phyloP scores from a whole-genome alignment of 2,113 vertebrate genomes.

The Crocuta crocuta region DNA sequence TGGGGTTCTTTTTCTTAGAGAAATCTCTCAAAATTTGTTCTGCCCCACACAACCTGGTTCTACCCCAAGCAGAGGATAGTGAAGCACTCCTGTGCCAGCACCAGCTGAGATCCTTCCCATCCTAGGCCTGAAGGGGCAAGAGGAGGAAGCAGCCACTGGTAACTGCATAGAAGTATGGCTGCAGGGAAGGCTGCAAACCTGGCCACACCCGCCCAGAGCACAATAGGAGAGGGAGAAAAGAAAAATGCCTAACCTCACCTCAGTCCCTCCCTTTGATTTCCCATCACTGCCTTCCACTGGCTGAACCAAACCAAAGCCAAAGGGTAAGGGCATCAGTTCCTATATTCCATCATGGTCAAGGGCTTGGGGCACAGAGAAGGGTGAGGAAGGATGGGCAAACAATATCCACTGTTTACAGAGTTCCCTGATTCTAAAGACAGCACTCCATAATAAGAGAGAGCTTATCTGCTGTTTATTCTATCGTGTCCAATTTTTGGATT shows the following conservation, averaged over 20 bases:
- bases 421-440: not conserved
- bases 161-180: not conserved
- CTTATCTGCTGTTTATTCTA: not conserved
- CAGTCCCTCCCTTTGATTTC: not conserved
- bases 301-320: not conserved
- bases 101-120: not conserved
- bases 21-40: not conserved
- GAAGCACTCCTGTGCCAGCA: not conserved
- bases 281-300: not conserved
- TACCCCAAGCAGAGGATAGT: not conserved
- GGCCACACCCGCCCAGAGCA: not conserved
- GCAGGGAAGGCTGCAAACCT: not conserved
- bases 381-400: not conserved
- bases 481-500: accelerated
- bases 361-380: not conserved
- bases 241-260: not conserved
- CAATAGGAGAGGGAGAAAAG: not conserved
- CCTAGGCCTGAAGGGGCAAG: not conserved
- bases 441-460: not conserved
- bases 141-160: not conserved
- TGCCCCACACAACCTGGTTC: not conserved
- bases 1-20: not conserved
- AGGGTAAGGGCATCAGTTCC: not conserved
- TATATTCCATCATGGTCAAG: not conserved
- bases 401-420: not conserved